Conservation (phyloP, 2,113 vertebrate genomes). For the Psephotus haematonotus region DNA sequence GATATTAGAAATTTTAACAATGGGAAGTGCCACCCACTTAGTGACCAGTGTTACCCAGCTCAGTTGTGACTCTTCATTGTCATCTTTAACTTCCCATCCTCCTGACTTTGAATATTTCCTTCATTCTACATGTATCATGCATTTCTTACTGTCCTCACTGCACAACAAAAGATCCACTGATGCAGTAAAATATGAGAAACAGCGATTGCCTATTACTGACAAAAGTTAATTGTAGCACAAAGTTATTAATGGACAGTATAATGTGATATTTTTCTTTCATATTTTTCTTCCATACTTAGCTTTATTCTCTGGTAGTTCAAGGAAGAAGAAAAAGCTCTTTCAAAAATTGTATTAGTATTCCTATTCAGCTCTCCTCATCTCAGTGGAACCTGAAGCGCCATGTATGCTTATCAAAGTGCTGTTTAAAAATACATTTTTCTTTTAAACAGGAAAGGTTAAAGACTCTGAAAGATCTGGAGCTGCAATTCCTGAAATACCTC, state of each 20-base stretch:
- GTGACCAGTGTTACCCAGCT: background rate
- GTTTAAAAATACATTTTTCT: background rate
- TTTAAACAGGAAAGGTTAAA: conserved; percentile 23
- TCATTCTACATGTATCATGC: background rate
- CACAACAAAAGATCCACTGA: background rate
- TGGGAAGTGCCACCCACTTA: background rate
- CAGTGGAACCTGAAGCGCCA: background rate
- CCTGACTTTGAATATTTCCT: background rate
- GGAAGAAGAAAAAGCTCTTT: background rate
- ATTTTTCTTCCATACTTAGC: background rate
- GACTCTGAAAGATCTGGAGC: background rate
- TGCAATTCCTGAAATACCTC: background rate
- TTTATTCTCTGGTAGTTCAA: background rate
- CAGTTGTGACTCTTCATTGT: background rate
- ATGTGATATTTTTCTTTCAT: background rate
- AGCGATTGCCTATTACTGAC: background rate
- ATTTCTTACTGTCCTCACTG: background rate
- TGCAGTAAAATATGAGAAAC: background rate
- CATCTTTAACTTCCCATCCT: background rate
- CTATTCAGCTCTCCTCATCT: background rate
- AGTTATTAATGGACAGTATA: background rate
- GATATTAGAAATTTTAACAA: background rate
- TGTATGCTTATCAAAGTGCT: background rate
- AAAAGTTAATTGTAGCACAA: background rate
- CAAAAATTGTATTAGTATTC: background rate